These are phyloP conservation scores for Cyprinodon brontotheroides DNA, from an alignment of 2,113 vertebrate species.

Conservation along the genomic window DNA sequence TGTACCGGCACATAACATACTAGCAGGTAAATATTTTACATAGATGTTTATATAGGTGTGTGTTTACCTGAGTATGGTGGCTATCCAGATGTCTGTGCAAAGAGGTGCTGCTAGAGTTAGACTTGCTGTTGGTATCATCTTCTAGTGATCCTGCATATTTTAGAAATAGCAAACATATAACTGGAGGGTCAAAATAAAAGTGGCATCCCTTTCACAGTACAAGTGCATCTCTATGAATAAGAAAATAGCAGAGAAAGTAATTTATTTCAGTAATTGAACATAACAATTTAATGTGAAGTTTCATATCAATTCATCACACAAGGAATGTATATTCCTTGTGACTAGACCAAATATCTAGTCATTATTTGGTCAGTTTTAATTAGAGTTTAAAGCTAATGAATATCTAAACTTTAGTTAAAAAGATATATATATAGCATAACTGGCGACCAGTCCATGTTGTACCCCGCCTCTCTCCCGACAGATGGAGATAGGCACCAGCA, in stretches of 20 bases:
- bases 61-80: conserved; percentile 90
- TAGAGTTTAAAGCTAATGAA: no score
- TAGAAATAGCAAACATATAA: neutral
- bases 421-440: no score
- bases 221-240: neutral
- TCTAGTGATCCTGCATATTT: conserved; percentile 82
- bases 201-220: neutral
- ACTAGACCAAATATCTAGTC: no score
- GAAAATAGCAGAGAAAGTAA: neutral
- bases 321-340: no score
- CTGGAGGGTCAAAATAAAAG: neutral
- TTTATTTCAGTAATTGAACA: neutral
- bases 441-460: no score
- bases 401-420: no score
- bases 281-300: no score
- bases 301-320: no score
- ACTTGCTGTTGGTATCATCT: conserved; percentile 85
- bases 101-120: conserved; percentile 77
- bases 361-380: no score
- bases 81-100: conserved; percentile 88
- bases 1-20: neutral
- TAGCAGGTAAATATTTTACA: neutral
- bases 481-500: no score
- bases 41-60: neutral
- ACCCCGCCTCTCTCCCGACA: no score